Evolutionary conservation across 2,888 invertebrate species (phyloP).

Genomic region (Galerucella pusilla): DNA sequence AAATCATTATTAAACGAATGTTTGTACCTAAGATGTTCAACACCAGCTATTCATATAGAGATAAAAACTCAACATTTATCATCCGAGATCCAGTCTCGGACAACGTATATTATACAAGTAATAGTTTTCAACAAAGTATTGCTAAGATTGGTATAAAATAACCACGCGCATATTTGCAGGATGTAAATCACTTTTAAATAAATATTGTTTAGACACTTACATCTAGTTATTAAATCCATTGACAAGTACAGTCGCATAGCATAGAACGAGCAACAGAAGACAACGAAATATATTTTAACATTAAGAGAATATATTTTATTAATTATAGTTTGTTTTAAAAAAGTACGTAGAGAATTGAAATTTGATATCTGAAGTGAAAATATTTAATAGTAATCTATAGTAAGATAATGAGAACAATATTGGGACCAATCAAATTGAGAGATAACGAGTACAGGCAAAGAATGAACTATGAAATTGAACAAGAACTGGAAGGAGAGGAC

Average conservation of each 20-base stretch:
- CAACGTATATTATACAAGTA: constrained; percentile 15
- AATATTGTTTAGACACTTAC: constrained; percentile 65
- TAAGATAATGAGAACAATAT: too few species aligned
- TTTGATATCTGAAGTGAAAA: background rate
- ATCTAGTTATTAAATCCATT: constrained; percentile 60
- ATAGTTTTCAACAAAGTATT: constrained; percentile 32
- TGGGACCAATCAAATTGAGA: too few species aligned
- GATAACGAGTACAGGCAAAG: too few species aligned
- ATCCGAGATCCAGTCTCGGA: constrained; percentile 15
- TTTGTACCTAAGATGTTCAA: background rate
- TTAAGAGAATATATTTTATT: background rate
- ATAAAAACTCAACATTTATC: constrained; percentile 18
- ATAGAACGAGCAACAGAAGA: background rate
- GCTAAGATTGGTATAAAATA: constrained; percentile 15
- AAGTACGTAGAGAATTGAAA: too few species aligned
- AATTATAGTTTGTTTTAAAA: background rate
- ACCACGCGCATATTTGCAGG: constrained; percentile 13
- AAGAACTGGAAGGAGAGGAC: too few species aligned
- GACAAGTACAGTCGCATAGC: too few species aligned
- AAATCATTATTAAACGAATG: constrained; percentile 15
- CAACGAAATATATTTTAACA: background rate
- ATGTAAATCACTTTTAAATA: constrained; percentile 64
- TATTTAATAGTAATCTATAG: too few species aligned
- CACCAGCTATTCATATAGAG: background rate
- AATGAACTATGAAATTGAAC: too few species aligned